phyloP scores from a whole-genome alignment of 1,140 invertebrate species.

The Zaprionus gabonicus region DNA sequence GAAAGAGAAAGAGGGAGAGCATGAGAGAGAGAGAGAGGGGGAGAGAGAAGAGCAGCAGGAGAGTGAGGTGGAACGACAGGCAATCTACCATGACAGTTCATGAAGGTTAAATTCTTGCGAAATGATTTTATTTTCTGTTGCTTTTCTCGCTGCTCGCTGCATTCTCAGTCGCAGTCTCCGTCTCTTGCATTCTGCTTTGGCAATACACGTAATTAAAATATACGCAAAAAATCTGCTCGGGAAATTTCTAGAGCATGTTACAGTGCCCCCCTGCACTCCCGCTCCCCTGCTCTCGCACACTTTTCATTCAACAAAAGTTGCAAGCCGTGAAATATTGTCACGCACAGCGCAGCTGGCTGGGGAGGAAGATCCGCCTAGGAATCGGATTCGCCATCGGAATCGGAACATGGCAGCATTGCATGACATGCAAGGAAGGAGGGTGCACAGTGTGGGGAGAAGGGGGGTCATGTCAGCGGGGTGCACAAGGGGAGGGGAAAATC shows the following conservation, averaged over 20 bases:
- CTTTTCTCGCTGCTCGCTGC: slow-evolving; percentile 12
- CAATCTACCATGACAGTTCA: slow-evolving; percentile 78
- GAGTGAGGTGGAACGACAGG: slow-evolving; percentile 21
- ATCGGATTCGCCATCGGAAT: not conserved
- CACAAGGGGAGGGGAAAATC: not conserved
- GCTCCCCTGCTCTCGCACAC: not conserved
- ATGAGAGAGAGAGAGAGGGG: not conserved
- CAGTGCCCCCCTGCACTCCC: not conserved
- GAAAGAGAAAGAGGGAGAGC: not conserved
- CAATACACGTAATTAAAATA: slow-evolving; percentile 67
- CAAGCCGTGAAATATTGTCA: slow-evolving; percentile 72
- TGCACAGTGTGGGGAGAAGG: too few species aligned
- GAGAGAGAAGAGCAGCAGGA: not conserved
- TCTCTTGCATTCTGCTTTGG: slow-evolving; percentile 15
- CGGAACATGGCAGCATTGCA: slow-evolving; percentile 14
- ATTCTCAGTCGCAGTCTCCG: not conserved
- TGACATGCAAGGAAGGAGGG: not conserved
- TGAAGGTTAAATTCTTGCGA: slow-evolving; percentile 79
- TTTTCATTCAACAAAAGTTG: slow-evolving; percentile 44
- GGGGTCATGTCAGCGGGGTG: not conserved
- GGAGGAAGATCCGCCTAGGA: slow-evolving; percentile 5
- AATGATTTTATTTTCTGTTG: slow-evolving; percentile 56
- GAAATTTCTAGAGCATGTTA: slow-evolving; percentile 64
- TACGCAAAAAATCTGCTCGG: slow-evolving; percentile 55
- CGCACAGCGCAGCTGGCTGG: slow-evolving; percentile 47